Evolutionary conservation across 2,888 invertebrate genomes (phyloP).

Genomic region (Cryptus armator): DNA sequence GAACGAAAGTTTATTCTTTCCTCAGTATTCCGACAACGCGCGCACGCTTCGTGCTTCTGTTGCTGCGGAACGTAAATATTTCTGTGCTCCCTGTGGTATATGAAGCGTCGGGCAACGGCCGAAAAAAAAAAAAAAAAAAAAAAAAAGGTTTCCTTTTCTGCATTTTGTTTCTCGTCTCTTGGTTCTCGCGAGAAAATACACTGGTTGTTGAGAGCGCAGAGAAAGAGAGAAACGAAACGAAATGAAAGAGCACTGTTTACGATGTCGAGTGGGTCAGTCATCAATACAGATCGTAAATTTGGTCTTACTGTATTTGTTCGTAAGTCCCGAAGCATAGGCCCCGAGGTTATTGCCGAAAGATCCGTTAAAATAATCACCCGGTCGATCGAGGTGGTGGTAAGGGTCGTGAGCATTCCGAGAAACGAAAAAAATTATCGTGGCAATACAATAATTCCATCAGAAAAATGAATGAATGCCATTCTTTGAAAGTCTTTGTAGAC

Average conservation of each 20-base stretch:
- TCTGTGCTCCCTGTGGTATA: slow-evolving; percentile 29
- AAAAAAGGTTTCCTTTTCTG: slow-evolving; percentile 40
- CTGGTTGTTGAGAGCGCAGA: slow-evolving; percentile 18
- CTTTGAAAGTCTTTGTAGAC: background rate
- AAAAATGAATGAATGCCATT: slow-evolving; percentile 3
- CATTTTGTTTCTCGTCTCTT: slow-evolving; percentile 44
- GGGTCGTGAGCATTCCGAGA: background rate
- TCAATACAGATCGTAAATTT: slow-evolving; percentile 56
- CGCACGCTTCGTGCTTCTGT: slow-evolving; percentile 41
- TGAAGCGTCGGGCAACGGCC: slow-evolving; percentile 51
- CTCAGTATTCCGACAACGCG: slow-evolving; percentile 53
- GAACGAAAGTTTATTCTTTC: slow-evolving; percentile 33
- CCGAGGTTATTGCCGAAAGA: background rate
- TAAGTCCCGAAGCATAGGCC: background rate
- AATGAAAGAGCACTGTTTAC: slow-evolving; percentile 58
- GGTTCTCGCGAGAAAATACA: slow-evolving; percentile 45
- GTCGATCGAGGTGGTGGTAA: background rate
- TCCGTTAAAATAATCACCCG: slow-evolving; percentile 26
- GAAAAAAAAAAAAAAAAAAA: slow-evolving; percentile 40
- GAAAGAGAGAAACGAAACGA: slow-evolving; percentile 47
- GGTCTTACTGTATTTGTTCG: slow-evolving; percentile 12
- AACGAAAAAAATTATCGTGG: background rate
- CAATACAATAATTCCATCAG: slow-evolving; percentile 21
- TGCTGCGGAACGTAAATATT: slow-evolving; percentile 63
- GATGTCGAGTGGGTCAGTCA: slow-evolving; percentile 43